A percentile compares a stretch with the other conserved stretches of the same genome.
Conservation (phyloP, 2,113 vertebrate species). For the Antennarius striatus region DNA sequence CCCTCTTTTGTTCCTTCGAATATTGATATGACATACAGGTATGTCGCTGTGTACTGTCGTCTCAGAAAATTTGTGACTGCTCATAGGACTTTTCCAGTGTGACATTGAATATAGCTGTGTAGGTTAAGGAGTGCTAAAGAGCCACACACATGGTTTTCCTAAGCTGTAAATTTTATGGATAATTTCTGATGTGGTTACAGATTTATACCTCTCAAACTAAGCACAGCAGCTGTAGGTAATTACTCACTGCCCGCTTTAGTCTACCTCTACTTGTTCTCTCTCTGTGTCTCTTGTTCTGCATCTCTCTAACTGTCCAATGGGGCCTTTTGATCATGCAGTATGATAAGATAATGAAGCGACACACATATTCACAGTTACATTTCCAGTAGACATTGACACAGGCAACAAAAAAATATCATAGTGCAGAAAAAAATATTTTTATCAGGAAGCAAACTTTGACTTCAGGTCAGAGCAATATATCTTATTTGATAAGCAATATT, state of each 20-base stretch:
- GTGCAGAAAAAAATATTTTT: too few species aligned
- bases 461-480: too few species aligned
- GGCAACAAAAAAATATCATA: too few species aligned
- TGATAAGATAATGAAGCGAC: neutral
- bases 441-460: too few species aligned
- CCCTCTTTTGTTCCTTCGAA: too few species aligned
- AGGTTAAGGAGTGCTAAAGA: conserved; percentile 67
- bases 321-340: neutral
- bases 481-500: too few species aligned
- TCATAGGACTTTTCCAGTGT: conserved; percentile 19
- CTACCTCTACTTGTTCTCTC: conserved; percentile 28
- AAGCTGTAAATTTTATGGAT: conserved; percentile 81
- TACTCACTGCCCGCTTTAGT: conserved; percentile 52
- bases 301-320: conserved; percentile 7
- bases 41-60: conserved; percentile 15
- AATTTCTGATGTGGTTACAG: conserved; percentile 81
- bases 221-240: conserved; percentile 75
- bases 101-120: conserved; percentile 35
- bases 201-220: conserved; percentile 71
- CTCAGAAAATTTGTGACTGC: neutral
- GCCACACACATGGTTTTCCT: conserved; percentile 77
- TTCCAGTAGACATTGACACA: too few species aligned
- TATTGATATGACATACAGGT: too few species aligned
- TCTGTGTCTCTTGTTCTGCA: conserved; percentile 23
- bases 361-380: too few species aligned